These are phyloP conservation scores for Eurois occulta DNA, from an alignment of 2,888 invertebrate genomes.

Conservation along the genomic window DNA sequence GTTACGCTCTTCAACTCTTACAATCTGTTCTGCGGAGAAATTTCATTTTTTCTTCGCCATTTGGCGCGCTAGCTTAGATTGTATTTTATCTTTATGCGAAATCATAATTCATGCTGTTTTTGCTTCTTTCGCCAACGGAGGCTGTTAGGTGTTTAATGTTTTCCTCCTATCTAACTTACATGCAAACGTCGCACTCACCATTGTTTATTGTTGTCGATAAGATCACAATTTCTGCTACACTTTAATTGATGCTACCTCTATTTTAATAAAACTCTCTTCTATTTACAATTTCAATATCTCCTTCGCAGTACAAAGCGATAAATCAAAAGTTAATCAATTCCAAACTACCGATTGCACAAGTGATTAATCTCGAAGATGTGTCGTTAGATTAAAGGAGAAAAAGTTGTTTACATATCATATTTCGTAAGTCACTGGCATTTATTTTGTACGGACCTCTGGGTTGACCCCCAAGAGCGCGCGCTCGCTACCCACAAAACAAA, in stretches of 20 bases:
- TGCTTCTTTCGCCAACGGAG: slow-evolving; percentile 79
- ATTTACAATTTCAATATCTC: slow-evolving; percentile 41
- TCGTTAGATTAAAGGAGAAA: slow-evolving; percentile 74
- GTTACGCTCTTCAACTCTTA: slow-evolving; percentile 76
- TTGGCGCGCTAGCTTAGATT: slow-evolving; percentile 88
- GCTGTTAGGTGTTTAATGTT: slow-evolving; percentile 85
- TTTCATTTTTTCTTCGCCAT: slow-evolving; percentile 87
- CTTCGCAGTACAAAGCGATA: slow-evolving; percentile 52
- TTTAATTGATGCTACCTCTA: slow-evolving; percentile 74
- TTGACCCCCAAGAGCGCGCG: slow-evolving; percentile 86
- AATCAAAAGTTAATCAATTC: slow-evolving; percentile 70
- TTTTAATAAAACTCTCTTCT: slow-evolving; percentile 53
- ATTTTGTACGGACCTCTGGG: slow-evolving; percentile 76
- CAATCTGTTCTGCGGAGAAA: slow-evolving; percentile 83
- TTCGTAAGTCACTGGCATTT: slow-evolving; percentile 80
- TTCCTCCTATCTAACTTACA: slow-evolving; percentile 81
- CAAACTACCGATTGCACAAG: slow-evolving; percentile 67
- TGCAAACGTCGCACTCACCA: slow-evolving; percentile 82
- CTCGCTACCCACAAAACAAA: slow-evolving; percentile 87
- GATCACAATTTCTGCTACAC: slow-evolving; percentile 77
- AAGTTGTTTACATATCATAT: slow-evolving; percentile 83
- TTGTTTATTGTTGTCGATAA: slow-evolving; percentile 83
- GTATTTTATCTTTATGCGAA: slow-evolving; percentile 90
- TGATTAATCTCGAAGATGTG: slow-evolving; percentile 70
- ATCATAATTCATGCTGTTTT: slow-evolving; percentile 89